Evolutionary conservation across 2,797 vertebrate genomes (phyloP).

Genomic region (Notolabrus celidotus): DNA sequence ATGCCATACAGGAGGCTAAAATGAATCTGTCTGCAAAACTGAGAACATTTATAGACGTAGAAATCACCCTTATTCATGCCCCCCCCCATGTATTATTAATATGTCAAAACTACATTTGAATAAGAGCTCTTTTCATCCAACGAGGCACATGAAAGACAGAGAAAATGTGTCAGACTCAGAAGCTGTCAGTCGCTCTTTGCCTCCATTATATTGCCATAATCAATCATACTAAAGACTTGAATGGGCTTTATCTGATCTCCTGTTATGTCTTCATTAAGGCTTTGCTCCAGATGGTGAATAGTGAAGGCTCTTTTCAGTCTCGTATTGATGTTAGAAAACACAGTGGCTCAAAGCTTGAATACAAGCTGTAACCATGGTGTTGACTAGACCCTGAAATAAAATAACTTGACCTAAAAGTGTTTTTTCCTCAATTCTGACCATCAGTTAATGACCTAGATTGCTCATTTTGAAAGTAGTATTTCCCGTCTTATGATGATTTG

Average conservation of each 20-base stretch:
- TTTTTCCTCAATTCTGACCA: too few species aligned
- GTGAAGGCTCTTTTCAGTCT: slow-evolving; percentile 14
- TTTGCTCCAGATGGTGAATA: slow-evolving; percentile 15
- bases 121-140: slow-evolving; percentile 32
- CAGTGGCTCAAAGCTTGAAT: neutral
- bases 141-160: slow-evolving; percentile 15
- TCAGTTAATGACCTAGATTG: too few species aligned
- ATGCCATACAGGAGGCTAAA: slow-evolving; percentile 19
- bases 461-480: too few species aligned
- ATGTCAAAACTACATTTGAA: slow-evolving; percentile 26
- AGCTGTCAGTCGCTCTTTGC: slow-evolving; percentile 25
- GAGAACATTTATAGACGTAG: slow-evolving; percentile 30
- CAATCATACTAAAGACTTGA: slow-evolving; percentile 44
- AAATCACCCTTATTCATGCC: slow-evolving; percentile 23
- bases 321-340: slow-evolving; percentile 25
- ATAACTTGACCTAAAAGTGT: too few species aligned
- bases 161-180: slow-evolving; percentile 15
- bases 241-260: slow-evolving; percentile 44
- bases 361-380: too few species aligned
- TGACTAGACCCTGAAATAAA: too few species aligned
- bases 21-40: slow-evolving; percentile 24
- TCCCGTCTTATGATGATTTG: too few species aligned
- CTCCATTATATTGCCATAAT: slow-evolving; percentile 20
- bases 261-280: slow-evolving; percentile 45
- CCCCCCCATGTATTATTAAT: slow-evolving; percentile 30